phyloP scores from a whole-genome alignment of 2,888 invertebrate species.

The Spatulosminthurus flaviceps region DNA sequence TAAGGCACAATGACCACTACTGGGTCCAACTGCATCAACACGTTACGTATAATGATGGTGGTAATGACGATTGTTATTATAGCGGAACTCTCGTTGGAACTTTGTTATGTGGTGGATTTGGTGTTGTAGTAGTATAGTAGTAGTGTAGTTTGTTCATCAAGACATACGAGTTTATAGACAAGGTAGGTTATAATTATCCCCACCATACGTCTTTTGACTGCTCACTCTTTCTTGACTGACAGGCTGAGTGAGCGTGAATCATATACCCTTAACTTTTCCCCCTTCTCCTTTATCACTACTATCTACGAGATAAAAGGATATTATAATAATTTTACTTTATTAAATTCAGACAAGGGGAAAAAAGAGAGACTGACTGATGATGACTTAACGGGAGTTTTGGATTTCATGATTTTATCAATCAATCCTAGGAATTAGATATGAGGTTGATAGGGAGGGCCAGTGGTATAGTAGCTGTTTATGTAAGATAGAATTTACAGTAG shows the following conservation, averaged over 20 bases:
- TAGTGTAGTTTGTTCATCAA: neutral
- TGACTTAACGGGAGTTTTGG: neutral
- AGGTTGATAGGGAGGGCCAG: no score
- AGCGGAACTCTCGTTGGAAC: slow-evolving; percentile 1
- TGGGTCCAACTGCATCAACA: neutral
- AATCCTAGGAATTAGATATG: no score
- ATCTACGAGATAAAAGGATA: no score
- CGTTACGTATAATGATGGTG: neutral
- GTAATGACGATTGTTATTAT: neutral
- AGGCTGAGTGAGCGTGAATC: slow-evolving; percentile 7
- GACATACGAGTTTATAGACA: neutral
- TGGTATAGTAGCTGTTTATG: no score
- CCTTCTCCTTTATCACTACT: no score
- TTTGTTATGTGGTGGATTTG: neutral
- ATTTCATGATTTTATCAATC: neutral
- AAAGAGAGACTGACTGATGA: neutral
- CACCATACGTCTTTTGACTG: neutral
- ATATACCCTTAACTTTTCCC: no score
- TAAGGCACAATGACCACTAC: slow-evolving; percentile 11
- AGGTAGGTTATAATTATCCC: neutral
- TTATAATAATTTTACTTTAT: slow-evolving; percentile 2
- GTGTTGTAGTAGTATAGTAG: no score
- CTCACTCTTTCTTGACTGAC: slow-evolving; percentile 2
- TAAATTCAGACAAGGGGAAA: neutral
- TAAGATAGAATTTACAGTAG: no score